Conservation (phyloP, 2,113 vertebrate genomes). For the Anhinga rufa region DNA sequence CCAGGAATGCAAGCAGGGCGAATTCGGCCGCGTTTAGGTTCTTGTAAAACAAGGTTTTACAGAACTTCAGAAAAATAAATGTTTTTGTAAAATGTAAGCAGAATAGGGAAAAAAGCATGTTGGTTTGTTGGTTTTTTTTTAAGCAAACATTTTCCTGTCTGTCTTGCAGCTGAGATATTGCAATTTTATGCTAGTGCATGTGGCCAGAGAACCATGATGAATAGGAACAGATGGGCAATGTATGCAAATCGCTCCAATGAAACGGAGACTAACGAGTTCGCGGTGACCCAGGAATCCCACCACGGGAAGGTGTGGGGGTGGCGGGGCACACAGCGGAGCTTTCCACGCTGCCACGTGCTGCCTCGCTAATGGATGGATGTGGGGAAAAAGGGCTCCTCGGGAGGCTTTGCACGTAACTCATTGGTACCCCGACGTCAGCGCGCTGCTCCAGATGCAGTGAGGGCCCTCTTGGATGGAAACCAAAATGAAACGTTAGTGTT, state of each 20-base stretch:
- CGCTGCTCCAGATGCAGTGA: not conserved
- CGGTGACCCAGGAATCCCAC: not conserved
- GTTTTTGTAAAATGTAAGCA: not conserved
- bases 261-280: not conserved
- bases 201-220: not conserved
- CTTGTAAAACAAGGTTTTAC: not conserved
- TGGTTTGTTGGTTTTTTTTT: not conserved
- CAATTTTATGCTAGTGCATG: not conserved
- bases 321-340: not conserved
- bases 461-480: not conserved
- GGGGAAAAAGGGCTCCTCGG: not conserved
- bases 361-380: not conserved
- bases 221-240: slow-evolving; percentile 14
- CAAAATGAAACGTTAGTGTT: not conserved
- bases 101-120: not conserved
- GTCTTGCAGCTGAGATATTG: not conserved
- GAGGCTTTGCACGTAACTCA: not conserved
- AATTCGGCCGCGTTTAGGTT: not conserved
- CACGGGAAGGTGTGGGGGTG: not conserved
- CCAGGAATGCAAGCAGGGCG: not conserved
- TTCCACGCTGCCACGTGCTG: rapidly evolving
- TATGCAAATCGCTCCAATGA: not conserved
- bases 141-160: not conserved
- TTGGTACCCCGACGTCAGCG: not conserved
- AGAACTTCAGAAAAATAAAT: not conserved